Conservation (phyloP, 2,113 vertebrate genomes). For the Phaethon lepturus region DNA sequence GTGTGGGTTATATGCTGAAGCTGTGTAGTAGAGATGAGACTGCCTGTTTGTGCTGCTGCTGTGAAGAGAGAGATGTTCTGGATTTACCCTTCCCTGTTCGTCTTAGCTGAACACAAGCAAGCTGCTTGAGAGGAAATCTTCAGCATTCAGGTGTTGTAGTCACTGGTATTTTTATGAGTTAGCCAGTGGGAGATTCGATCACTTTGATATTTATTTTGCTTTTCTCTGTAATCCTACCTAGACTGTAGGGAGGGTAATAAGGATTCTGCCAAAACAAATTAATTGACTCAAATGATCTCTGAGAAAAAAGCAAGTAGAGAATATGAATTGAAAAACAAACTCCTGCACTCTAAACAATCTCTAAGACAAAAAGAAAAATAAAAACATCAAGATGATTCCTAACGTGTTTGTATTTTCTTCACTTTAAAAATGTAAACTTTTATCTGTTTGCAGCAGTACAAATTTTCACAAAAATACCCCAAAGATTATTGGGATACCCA, state of each 20-base stretch:
- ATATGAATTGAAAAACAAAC: background rate
- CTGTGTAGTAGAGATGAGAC: background rate
- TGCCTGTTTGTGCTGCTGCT: background rate
- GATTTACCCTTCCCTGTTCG: background rate
- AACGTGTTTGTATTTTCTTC: background rate
- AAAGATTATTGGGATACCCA: background rate
- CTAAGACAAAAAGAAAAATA: background rate
- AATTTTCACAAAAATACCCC: background rate
- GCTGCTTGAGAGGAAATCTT: background rate
- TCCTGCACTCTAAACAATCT: background rate
- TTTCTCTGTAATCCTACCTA: background rate
- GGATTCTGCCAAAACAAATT: background rate
- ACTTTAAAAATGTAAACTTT: background rate
- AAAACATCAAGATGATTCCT: background rate
- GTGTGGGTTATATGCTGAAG: background rate
- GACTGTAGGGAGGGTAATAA: background rate
- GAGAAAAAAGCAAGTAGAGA: background rate
- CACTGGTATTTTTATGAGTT: background rate
- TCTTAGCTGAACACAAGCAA: fast-evolving
- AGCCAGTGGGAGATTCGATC: background rate
- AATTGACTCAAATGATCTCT: background rate
- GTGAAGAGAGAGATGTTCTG: background rate
- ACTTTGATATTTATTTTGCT: background rate
- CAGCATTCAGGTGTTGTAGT: background rate
- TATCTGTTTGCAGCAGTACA: background rate